Percentiles rank a stretch among this genome's conserved stretches.
Conservation (phyloP, 2,113 vertebrate species). For the Sula dactylatra region DNA sequence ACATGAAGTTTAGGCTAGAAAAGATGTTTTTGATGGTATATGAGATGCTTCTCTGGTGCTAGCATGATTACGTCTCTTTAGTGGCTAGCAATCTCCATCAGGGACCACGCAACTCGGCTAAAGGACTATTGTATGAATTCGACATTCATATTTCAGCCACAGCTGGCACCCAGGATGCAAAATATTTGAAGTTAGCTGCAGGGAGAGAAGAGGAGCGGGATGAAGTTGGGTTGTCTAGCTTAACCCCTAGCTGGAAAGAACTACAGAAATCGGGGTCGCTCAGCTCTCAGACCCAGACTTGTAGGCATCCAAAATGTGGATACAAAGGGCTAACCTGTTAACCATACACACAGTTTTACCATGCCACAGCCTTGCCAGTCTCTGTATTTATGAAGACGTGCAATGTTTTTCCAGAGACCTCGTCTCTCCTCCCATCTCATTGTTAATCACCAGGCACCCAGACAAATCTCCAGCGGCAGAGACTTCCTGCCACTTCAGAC, state of each 20-base stretch:
- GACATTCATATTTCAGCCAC: neutral
- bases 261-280: fast-evolving
- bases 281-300: neutral
- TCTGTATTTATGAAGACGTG: neutral
- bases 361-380: neutral
- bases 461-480: neutral
- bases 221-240: neutral
- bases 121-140: neutral
- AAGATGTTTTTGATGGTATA: neutral
- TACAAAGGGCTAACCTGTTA: neutral
- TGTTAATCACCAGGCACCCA: neutral
- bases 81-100: neutral
- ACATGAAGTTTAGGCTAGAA: neutral
- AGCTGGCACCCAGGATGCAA: neutral
- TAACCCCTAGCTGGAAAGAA: neutral
- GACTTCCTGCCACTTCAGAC: neutral
- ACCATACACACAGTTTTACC: neutral
- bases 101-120: neutral
- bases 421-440: neutral
- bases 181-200: neutral
- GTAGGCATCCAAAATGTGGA: neutral
- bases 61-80: neutral
- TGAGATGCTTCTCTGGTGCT: neutral
- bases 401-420: neutral
- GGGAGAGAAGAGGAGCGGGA: neutral